These are phyloP conservation scores for Lepidotrigona ventralis DNA, from an alignment of 1,140 invertebrate genomes.

Conservation along the genomic window DNA sequence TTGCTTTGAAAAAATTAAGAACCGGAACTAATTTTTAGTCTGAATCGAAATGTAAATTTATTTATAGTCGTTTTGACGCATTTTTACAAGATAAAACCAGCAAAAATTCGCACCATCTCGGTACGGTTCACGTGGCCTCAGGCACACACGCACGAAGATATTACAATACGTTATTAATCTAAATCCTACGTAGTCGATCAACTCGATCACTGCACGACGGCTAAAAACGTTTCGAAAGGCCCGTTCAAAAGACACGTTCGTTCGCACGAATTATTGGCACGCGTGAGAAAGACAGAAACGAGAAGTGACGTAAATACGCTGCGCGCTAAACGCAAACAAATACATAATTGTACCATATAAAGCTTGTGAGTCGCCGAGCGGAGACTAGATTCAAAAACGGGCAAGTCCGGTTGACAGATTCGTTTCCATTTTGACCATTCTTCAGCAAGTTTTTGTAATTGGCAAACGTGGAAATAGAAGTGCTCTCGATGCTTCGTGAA, in stretches of 20 bases:
- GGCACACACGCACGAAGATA: constrained; percentile 30
- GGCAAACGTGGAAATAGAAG: neutral
- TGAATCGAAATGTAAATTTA: too few relatives aligned
- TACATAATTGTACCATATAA: constrained; percentile 22
- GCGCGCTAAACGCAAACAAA: constrained; percentile 9
- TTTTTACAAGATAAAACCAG: neutral
- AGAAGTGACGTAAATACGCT: constrained; percentile 14
- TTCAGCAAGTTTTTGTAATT: neutral
- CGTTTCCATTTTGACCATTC: neutral
- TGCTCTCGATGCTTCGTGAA: neutral
- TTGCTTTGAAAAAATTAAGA: too few relatives aligned
- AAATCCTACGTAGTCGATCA: constrained; percentile 31
- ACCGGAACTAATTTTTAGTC: neutral
- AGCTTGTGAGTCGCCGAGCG: constrained; percentile 1
- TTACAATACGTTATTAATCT: constrained; percentile 10
- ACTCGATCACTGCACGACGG: constrained; percentile 22
- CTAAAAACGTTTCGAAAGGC: constrained; percentile 46
- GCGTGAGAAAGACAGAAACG: constrained; percentile 38
- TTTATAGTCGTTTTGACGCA: neutral
- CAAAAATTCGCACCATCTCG: neutral
- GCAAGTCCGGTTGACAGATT: constrained; percentile 5
- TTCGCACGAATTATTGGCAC: constrained; percentile 57
- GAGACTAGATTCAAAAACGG: constrained; percentile 51
- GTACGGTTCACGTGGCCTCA: constrained; percentile 41
- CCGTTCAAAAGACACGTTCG: constrained; percentile 57